These are phyloP conservation scores for Hydractinia echinata DNA, from an alignment of 30 jellyfish, hydroid and myxozoan genomes.

Conservation along the genomic window DNA sequence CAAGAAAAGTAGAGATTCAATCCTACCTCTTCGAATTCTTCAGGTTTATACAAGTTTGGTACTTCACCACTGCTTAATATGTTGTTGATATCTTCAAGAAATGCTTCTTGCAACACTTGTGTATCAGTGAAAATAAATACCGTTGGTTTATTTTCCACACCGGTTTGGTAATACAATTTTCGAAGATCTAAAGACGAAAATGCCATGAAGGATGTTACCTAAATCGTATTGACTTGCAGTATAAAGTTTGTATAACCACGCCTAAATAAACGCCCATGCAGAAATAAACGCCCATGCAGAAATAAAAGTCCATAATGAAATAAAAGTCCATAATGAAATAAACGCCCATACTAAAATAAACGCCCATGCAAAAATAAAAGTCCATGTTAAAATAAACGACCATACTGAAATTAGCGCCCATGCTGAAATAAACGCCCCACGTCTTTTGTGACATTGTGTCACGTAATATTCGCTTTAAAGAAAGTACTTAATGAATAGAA, in stretches of 20 bases:
- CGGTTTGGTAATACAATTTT: slow-evolving; percentile 72
- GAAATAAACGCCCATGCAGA: background rate
- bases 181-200: slow-evolving; percentile 56
- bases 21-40: slow-evolving; percentile 83
- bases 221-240: too few species aligned
- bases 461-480: too few species aligned
- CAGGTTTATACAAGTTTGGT: slow-evolving; percentile 85
- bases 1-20: too few species aligned
- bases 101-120: slow-evolving; percentile 86
- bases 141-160: slow-evolving; percentile 85
- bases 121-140: slow-evolving; percentile 91
- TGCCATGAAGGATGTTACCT: too few species aligned
- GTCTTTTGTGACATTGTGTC: too few species aligned
- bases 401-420: too few species aligned
- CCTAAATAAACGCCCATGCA: background rate
- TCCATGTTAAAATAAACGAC: too few species aligned
- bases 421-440: too few species aligned
- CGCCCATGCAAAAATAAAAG: too few species aligned
- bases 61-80: slow-evolving; percentile 96
- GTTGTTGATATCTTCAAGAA: slow-evolving; percentile 90
- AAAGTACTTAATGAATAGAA: too few species aligned
- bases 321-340: background rate
- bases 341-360: too few species aligned
- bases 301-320: background rate
- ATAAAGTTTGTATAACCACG: background rate